Evolutionary conservation across 1,140 invertebrate genomes (phyloP), one percentile per base, ranked within the genome.

Genomic region (Caenorhabditis remanei): DNA sequence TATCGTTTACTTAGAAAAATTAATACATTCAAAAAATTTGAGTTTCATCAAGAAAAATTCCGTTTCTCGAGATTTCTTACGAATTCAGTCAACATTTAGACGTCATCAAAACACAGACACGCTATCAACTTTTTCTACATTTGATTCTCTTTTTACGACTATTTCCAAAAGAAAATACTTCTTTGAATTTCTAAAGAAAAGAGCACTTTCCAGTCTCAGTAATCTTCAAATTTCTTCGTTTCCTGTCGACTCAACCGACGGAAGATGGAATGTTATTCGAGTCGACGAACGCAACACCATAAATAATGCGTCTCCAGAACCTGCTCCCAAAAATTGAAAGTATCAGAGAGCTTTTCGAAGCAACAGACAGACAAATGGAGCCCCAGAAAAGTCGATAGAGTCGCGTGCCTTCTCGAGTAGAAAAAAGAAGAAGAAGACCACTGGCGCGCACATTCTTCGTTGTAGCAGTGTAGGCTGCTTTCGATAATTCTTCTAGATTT

Each of bases 401-500:
- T 79, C 71, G 71, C 71, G 71, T 41, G 71, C 71, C 71, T 79
- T 79, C 71, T 79, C 71, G 46, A 79, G 71, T 79, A 79, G 71
- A 79, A 71, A 71, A 71, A 32, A 63, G 71, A 24, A 32, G 19
- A 75, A 46, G 67, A 75, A 75, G 67, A 75, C 67, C 71, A 50
- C 14, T 50, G 71, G 46, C 46, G 40, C 65, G 41, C 65, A 71
- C 71, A 79, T 79, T 79, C 71, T 79, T 79, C 71, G 71, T 50
- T 79, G 71, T 24, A 79, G 71, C 41, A 46, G 71, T 50, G 46
- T 79, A 53, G 71, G 43, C 8, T n/a, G 43, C 46, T 79, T 79
- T 79, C 71, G 71, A 79, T 79, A 79, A 79, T 79, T 71, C 65
- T 71, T 71, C 65, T 71, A 71, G 65, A 71, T 71, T 79, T 79